These are phyloP conservation scores for Axinella damicornis DNA, from an alignment of 37 sponge, comb jelly and placozoan species.

Conservation along the genomic window DNA sequence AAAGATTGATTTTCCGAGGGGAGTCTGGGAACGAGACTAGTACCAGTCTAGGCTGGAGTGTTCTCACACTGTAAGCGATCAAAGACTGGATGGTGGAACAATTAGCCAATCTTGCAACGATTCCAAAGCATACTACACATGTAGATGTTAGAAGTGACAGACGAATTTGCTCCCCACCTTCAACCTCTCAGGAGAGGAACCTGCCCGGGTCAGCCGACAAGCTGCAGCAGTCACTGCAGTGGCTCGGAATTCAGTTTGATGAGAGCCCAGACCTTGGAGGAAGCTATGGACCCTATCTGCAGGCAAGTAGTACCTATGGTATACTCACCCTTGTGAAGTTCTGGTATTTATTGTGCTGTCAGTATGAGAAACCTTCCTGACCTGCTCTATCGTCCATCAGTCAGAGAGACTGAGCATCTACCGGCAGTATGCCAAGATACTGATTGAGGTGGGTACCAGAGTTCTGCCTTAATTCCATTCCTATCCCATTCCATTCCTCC, in stretches of 20 bases:
- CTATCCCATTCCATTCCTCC: too few species aligned
- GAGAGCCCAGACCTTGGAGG: conserved; percentile 75
- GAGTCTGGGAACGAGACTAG: too few species aligned
- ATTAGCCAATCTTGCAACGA: too few species aligned
- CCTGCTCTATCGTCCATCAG: conserved; percentile 13
- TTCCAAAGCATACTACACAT: too few species aligned
- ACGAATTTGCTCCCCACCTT: background rate
- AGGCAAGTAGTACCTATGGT: conserved; percentile 36
- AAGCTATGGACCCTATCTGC: conserved; percentile 68
- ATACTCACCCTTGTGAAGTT: too few species aligned
- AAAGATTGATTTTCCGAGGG: too few species aligned
- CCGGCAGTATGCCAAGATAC: conserved; percentile 20
- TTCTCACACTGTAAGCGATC: too few species aligned
- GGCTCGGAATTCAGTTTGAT: conserved; percentile 79
- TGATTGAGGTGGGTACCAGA: conserved; percentile 17
- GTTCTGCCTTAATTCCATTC: too few species aligned
- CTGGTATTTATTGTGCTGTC: too few species aligned
- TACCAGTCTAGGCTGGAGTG: too few species aligned
- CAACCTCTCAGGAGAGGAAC: conserved; percentile 36
- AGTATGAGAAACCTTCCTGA: background rate
- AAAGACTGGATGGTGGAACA: too few species aligned
- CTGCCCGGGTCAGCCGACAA: conserved; percentile 54
- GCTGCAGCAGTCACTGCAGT: conserved; percentile 42
- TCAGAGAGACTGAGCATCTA: conserved; percentile 60
- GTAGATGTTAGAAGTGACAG: too few species aligned